Base-by-base conservation (phyloP, 2,113 vertebrate genomes). In the Symphodus melops region DNA sequence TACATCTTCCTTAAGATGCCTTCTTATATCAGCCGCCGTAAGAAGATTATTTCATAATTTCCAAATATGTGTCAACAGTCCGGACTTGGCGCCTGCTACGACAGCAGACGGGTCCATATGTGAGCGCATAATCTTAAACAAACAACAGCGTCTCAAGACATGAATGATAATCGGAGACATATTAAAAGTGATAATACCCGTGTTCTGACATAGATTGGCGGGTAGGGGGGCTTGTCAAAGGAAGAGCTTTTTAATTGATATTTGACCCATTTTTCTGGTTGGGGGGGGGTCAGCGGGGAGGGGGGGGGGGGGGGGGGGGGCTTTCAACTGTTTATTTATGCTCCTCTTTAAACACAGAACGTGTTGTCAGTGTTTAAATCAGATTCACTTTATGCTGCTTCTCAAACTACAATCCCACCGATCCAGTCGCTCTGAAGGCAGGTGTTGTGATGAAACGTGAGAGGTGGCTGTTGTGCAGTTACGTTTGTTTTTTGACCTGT, bases 41-140 rank as follows among this genome's bases (percentile, higher is more conserved):
- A 91, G 87, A 49, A 85, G 90, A 90, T 92, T 92, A 87, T 79
- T 54, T 48, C 65, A 84, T 76, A 37, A 76, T 84, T 65, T 83
- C 56, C 77, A 79, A 67, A 90, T 90, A 87, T 90, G 73, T 87
- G 85, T 91, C 85, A 81, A 20, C 46, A 23, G 36, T 77, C 12
- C 48, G 21, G 61, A 59, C 68, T 74, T 83, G 28, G 71, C 17
- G 39, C 72, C 62, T 17, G 25, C 41, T 54, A 60, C 69, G 69
- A 67, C 67, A 72, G 60, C 62, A 80, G 64, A 83, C 67, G 16
- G 20, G 48, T 59, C 79, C 86, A 87, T 89, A 87, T 89, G 82
- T 81, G 78, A 5, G 28, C 44, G 19, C 25, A 69, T 75, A 58
- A 67, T 59, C 23, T 60, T 73, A 65, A 85, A 79, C 68, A 76